Evolutionary conservation across 2,888 invertebrate species (phyloP).

Genomic region (Drosophila ustulata): DNA sequence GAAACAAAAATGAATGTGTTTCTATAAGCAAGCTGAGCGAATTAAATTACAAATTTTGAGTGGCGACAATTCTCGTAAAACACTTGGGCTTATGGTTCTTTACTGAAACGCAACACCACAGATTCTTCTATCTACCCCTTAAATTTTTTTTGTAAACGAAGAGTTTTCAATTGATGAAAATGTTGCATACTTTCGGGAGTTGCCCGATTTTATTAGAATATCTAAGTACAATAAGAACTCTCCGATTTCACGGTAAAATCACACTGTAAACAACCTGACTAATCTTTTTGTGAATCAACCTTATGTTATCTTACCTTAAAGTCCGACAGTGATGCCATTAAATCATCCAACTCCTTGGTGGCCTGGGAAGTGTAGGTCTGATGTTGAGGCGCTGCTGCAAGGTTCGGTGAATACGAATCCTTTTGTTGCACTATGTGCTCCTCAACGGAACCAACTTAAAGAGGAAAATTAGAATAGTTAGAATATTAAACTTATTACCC

Average conservation of each 20-base stretch:
- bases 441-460: slow-evolving; percentile 80
- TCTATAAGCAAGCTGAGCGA: too few species aligned
- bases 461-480: neutral
- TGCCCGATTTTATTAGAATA: neutral
- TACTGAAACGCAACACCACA: neutral
- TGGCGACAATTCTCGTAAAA: too few species aligned
- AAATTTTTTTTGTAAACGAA: neutral
- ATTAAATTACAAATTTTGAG: too few species aligned
- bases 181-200: slow-evolving; percentile 50
- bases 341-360: slow-evolving; percentile 96
- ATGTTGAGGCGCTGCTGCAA: slow-evolving; percentile 53
- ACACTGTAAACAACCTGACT: too few species aligned
- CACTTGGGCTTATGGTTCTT: too few species aligned
- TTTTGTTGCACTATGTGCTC: slow-evolving; percentile 83
- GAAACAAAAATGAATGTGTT: too few species aligned
- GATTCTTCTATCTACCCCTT: neutral
- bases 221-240: neutral
- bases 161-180: neutral
- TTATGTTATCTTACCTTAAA: slow-evolving; percentile 90
- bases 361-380: slow-evolving; percentile 90
- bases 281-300: too few species aligned
- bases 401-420: slow-evolving; percentile 79
- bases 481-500: neutral
- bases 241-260: neutral
- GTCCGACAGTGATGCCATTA: slow-evolving; percentile 98